Evolutionary conservation across 2,888 invertebrate species (phyloP), one percentile per base, ranked within the genome.

Genomic region (Sesia bembeciformis): DNA sequence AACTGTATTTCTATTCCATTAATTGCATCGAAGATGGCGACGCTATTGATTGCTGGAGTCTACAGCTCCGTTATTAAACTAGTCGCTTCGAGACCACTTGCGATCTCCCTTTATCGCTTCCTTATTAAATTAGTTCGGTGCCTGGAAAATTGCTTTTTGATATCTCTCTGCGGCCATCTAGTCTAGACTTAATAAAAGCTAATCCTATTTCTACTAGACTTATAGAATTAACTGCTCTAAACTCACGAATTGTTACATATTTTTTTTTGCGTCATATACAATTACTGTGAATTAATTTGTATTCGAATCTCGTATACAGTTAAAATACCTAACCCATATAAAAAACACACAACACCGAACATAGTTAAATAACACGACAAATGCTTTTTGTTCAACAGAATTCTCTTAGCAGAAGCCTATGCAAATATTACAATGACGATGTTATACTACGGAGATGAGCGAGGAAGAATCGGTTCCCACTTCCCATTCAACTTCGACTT

Each of bases 401-500:
- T 93, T 0, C 74, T 93, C 38, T 85, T 94, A 71, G 88, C 91
- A 0, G 93, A 94, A 71, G 92, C 90, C 0, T 93, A 92, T 64
- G 90, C 92, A 0, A 85, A 90, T 5, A 71, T 91, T 0, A 71
- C 78, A 1, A 79, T 85, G 64, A 90, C 91, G 0, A 91, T 93
- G 91, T 68, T 90, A 58, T 94, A 92, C 74, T 94, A 93, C 66
- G 91, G 92, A 1, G 84, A 85, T 62, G 88, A 81, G 59, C 55
- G 71, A 2, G 73, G 70, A 57, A 69, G 69, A 0, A 54, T 66
- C 3, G 92, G 93, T 0, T 87, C 92, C 0, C 91, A 93, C 59
- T 90, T 93, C 56, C 93, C 93, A 0, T 93, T 93, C 70, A 94
- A 94, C 73, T 93, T 93, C 57, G 88, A 91, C 63, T 84, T 94